Evolutionary conservation across 37 sponge, comb jelly and placozoan genomes (phyloP).

Genomic region (Petrosia ficiformis): DNA sequence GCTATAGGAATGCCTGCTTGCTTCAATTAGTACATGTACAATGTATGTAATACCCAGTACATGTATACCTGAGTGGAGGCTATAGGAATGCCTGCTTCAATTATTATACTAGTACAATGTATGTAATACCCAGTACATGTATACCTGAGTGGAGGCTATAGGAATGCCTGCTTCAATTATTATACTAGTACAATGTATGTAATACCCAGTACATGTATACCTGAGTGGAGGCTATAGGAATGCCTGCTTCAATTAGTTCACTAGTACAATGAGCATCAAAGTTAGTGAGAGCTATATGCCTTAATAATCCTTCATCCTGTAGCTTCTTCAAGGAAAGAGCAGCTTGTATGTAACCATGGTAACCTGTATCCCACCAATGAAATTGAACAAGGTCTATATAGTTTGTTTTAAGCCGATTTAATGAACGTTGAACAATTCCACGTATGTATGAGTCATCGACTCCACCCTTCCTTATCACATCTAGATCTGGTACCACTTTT

Average conservation of each 20-base stretch:
- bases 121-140: too few relatives aligned
- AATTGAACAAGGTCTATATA: conserved; percentile 55
- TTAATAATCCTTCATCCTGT: conserved; percentile 29
- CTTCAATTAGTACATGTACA: too few relatives aligned
- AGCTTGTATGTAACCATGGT: conserved; percentile 36
- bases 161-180: conserved; percentile 12
- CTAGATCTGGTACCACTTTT: conserved; percentile 64
- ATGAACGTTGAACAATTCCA: conserved; percentile 27
- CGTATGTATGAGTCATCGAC: conserved; percentile 40
- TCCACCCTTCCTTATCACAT: conserved; percentile 12
- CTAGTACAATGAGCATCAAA: conserved; percentile 26
- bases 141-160: conserved; percentile 49
- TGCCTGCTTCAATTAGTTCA: conserved; percentile 4
- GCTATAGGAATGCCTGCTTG: conserved; percentile 27
- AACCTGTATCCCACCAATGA: conserved; percentile 58
- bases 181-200: conserved; percentile 1
- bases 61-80: conserved; percentile 41
- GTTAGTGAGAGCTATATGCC: conserved; percentile 55
- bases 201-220: conserved; percentile 13
- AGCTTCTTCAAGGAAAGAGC: conserved; percentile 9
- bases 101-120: too few relatives aligned
- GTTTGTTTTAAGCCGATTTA: conserved; percentile 34
- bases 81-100: conserved; percentile 26
- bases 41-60: too few relatives aligned
- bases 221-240: conserved; percentile 44